These are phyloP conservation scores for Scolanthus callimorphus DNA, from an alignment of 92 coral and sea anemone species.

Conservation along the genomic window DNA sequence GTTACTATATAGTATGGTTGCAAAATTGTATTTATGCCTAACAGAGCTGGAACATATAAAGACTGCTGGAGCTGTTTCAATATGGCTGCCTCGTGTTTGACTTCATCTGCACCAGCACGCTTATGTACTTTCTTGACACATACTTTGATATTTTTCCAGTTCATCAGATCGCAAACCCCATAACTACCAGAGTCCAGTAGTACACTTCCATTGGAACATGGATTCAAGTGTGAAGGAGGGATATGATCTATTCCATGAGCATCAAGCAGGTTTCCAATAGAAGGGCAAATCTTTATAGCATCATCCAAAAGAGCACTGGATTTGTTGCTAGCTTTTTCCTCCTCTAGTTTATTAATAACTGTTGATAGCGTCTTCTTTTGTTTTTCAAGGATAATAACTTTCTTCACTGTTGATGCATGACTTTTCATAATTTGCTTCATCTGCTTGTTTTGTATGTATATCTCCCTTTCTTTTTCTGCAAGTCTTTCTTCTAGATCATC, in stretches of 20 bases:
- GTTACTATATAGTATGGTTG: conserved; percentile 22
- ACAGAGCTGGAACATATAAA: conserved; percentile 23
- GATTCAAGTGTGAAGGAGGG: not conserved
- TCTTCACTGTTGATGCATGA: too few species aligned
- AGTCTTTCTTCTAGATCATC: not conserved
- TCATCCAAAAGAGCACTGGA: not conserved
- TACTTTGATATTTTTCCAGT: conserved; percentile 28
- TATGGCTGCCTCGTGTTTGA: conserved; percentile 24
- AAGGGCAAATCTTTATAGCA: not conserved
- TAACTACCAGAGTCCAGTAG: too few species aligned
- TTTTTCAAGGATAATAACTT: too few species aligned
- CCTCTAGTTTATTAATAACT: too few species aligned
- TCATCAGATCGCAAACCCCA: conserved; percentile 31
- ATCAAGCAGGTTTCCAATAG: not conserved
- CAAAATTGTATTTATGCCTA: conserved; percentile 12
- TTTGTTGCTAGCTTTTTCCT: too few species aligned
- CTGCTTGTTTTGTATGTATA: not conserved
- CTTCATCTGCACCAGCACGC: conserved; percentile 2
- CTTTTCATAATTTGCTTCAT: conserved; percentile 1
- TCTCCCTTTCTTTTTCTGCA: conserved; percentile 15
- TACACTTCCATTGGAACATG: not conserved
- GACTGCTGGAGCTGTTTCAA: conserved; percentile 30
- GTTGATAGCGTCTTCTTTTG: too few species aligned
- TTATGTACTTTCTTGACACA: conserved; percentile 29
- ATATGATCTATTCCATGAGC: conserved; percentile 1